Conservation (phyloP, 2,797 vertebrate genomes). For the Pseudopleuronectes americanus region DNA sequence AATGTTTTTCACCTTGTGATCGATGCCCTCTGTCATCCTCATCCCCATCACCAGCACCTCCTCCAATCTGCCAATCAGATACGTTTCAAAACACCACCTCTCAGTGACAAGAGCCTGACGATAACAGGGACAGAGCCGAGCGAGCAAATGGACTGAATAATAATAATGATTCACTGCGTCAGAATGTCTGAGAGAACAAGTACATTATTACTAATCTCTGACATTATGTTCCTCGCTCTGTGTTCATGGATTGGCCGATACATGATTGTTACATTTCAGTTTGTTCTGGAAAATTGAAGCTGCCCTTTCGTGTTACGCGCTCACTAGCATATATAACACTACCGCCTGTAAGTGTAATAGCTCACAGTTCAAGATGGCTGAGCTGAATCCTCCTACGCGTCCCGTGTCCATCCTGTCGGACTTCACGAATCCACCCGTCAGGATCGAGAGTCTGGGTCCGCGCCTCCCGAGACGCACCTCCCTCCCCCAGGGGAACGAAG, state of each 20-base stretch:
- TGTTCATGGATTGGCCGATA: neutral
- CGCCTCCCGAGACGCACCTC: conserved; percentile 83
- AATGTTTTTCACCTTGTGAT: conserved; percentile 83
- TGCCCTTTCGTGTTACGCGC: neutral
- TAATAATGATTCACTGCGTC: conserved; percentile 46
- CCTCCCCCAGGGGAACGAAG: conserved; percentile 81
- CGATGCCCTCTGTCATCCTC: conserved; percentile 86
- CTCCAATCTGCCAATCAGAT: conserved; percentile 85
- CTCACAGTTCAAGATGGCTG: conserved; percentile 85
- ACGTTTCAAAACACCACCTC: conserved; percentile 30
- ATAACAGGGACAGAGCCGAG: conserved; percentile 25
- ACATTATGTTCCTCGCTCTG: conserved; percentile 16
- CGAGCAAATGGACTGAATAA: neutral
- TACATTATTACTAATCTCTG: conserved; percentile 15
- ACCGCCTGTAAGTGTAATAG: conserved; percentile 27
- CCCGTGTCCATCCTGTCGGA: conserved; percentile 86
- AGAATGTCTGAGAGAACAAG: conserved; percentile 35
- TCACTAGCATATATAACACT: conserved; percentile 1
- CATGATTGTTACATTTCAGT: conserved; percentile 32
- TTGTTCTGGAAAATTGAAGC: conserved; percentile 6
- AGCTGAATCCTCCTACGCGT: conserved; percentile 85
- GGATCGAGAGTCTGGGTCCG: conserved; percentile 92
- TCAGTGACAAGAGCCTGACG: conserved; percentile 8
- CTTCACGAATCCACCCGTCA: conserved; percentile 90
- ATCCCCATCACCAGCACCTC: conserved; percentile 92